A percentile compares a stretch with the other conserved stretches of the same genome.
phyloP scores from a whole-genome alignment of 2,888 invertebrate species.

The Tetragonisca angustula region DNA sequence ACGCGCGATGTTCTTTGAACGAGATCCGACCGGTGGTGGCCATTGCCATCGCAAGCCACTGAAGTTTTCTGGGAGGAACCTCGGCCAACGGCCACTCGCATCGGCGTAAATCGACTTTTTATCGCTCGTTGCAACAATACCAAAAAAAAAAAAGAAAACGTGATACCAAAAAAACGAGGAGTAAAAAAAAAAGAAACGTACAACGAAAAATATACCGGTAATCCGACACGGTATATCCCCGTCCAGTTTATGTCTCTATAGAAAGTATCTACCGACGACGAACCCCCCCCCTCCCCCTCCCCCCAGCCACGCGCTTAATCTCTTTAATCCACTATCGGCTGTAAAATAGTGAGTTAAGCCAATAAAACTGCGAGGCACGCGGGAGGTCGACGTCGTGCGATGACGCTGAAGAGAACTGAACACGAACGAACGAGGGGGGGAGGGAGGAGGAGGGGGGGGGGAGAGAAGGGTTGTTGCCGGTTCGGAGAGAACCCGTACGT shows the following conservation, averaged over 20 bases:
- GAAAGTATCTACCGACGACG: slow-evolving; percentile 25
- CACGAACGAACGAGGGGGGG: slow-evolving; percentile 31
- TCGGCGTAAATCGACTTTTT: slow-evolving; percentile 63
- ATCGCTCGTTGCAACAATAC: slow-evolving; percentile 53
- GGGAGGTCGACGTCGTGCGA: slow-evolving; percentile 65
- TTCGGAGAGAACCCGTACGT: neutral
- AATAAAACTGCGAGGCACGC: slow-evolving; percentile 71
- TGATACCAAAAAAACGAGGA: too few relatives aligned
- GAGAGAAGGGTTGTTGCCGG: slow-evolving; percentile 9
- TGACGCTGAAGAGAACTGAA: slow-evolving; percentile 32
- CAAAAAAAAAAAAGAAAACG: neutral
- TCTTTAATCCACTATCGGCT: slow-evolving; percentile 74
- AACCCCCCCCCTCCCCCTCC: neutral
- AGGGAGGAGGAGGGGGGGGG: too few relatives aligned
- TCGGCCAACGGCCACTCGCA: slow-evolving; percentile 4
- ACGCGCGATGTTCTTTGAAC: too few relatives aligned
- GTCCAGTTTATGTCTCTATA: slow-evolving; percentile 74
- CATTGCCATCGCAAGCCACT: neutral
- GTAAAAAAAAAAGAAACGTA: slow-evolving; percentile 17
- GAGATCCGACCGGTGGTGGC: too few relatives aligned
- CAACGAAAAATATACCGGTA: slow-evolving; percentile 38
- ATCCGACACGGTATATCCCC: slow-evolving; percentile 69
- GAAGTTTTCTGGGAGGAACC: neutral
- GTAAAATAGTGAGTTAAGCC: slow-evolving; percentile 73
- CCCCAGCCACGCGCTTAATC: slow-evolving; percentile 66